These are phyloP conservation scores for Procambarus virginalis DNA, from an alignment of 1,140 invertebrate species.

Conservation along the genomic window DNA sequence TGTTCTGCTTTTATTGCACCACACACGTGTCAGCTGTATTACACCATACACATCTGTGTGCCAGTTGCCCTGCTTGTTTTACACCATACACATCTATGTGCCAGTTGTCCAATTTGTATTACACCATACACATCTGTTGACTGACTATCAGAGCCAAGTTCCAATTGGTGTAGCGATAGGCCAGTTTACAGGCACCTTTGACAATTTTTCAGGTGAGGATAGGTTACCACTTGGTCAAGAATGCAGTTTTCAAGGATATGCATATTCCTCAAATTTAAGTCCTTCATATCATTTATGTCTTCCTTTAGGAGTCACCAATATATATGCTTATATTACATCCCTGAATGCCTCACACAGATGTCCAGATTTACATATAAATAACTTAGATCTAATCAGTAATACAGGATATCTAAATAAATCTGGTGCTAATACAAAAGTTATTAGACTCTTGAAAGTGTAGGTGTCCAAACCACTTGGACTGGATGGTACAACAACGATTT, in stretches of 20 bases:
- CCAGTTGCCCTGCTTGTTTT: too few relatives aligned
- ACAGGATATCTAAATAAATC: not conserved
- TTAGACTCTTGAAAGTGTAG: not conserved
- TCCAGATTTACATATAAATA: not conserved
- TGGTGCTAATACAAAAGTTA: not conserved
- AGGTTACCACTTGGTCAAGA: not conserved
- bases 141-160: too few relatives aligned
- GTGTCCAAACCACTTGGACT: too few relatives aligned
- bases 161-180: not conserved
- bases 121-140: too few relatives aligned
- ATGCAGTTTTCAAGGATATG: not conserved
- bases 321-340: not conserved
- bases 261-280: slow-evolving; percentile 13
- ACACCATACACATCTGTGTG: too few relatives aligned
- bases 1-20: too few relatives aligned
- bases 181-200: not conserved
- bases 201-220: not conserved
- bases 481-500: too few relatives aligned
- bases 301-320: slow-evolving; percentile 5
- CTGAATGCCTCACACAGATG: not conserved
- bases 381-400: not conserved
- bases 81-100: too few relatives aligned
- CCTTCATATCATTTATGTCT: slow-evolving; percentile 33
- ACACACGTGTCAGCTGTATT: too few relatives aligned
- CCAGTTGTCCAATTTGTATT: too few relatives aligned